Percentiles rank a stretch among this genome's conserved stretches.
These are phyloP conservation scores for Phyllostomus hastatus DNA, from an alignment of 2,113 vertebrate genomes.

Conservation along the genomic window DNA sequence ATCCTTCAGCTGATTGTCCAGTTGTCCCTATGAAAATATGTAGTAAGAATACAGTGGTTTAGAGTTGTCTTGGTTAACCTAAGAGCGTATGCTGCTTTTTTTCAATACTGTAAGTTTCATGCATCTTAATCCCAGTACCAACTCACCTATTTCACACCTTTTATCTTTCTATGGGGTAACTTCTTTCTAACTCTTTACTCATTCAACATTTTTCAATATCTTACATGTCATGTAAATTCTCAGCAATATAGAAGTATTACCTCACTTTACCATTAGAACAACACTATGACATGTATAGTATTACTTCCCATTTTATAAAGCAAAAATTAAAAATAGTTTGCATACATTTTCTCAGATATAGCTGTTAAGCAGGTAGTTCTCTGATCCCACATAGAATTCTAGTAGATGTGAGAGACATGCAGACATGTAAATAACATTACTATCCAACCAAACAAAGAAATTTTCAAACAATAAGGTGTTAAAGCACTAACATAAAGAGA, in stretches of 20 bases:
- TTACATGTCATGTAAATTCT: not conserved
- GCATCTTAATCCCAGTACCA: not conserved
- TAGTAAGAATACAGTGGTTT: not conserved
- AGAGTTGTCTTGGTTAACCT: not conserved
- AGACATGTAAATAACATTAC: not conserved
- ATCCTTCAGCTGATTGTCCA: not conserved
- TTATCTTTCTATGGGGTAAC: not conserved
- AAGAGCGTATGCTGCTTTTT: not conserved
- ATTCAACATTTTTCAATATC: not conserved
- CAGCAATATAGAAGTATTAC: not conserved
- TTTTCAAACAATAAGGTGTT: not conserved
- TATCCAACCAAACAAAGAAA: not conserved
- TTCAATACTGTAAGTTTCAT: not conserved
- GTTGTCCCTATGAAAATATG: not conserved
- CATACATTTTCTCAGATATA: not conserved
- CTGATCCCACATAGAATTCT: not conserved
- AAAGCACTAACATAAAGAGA: not conserved
- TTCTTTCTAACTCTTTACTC: not conserved
- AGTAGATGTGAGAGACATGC: not conserved
- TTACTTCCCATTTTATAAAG: not conserved
- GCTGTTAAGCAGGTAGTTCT: not conserved
- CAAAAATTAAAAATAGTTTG: not conserved
- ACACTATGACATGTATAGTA: not conserved
- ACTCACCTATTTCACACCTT: not conserved
- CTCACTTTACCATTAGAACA: not conserved